Evolutionary conservation across 2,797 vertebrate genomes (phyloP).

Genomic region (Sphenopsis melanotis): DNA sequence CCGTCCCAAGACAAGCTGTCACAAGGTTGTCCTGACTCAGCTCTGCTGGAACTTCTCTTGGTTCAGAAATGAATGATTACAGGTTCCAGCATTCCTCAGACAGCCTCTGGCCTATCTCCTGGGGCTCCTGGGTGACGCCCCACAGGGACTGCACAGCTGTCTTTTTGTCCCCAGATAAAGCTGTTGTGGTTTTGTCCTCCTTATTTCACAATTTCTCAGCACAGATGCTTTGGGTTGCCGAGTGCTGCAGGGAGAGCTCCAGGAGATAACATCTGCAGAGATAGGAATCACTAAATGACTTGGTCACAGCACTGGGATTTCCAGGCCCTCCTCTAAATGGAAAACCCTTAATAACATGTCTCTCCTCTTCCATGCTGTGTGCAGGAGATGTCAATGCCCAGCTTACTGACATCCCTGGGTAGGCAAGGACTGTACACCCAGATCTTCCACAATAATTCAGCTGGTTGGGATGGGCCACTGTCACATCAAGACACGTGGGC

Average conservation of each 20-base stretch:
- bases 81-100: neutral
- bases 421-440: neutral
- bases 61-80: neutral
- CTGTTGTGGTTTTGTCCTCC: neutral
- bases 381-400: neutral
- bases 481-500: neutral
- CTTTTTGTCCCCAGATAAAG: neutral
- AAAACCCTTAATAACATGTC: neutral
- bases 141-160: neutral
- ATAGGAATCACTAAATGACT: neutral
- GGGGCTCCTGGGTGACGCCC: neutral
- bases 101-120: neutral
- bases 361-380: neutral
- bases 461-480: neutral
- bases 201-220: neutral
- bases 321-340: neutral
- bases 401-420: neutral
- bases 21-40: neutral
- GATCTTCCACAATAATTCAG: neutral
- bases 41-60: neutral
- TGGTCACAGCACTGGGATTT: neutral
- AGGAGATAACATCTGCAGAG: neutral
- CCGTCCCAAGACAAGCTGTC: neutral
- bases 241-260: neutral
- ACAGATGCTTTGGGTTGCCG: neutral